A percentile compares a stretch with the other conserved stretches of the same genome.
These are phyloP conservation scores for Drepana arcuata DNA, from an alignment of 1,140 invertebrate species.

Conservation along the genomic window DNA sequence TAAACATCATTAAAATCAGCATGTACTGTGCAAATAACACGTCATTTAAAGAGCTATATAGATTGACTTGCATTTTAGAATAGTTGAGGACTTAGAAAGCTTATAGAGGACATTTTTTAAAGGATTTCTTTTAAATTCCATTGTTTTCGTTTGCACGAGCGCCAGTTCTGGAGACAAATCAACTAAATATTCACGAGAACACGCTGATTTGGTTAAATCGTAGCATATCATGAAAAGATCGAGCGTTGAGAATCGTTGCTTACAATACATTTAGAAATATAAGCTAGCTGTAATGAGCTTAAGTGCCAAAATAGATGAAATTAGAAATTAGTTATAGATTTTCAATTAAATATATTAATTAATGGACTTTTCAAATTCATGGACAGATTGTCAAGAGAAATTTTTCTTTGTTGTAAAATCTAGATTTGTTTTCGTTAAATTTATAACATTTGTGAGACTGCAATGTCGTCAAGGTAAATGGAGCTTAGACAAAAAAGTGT, in stretches of 20 bases:
- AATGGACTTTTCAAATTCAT: too few species aligned
- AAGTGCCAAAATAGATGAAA: slow-evolving; percentile 7
- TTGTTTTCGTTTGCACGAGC: slow-evolving; percentile 33
- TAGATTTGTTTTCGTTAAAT: too few species aligned
- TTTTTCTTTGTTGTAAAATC: too few species aligned
- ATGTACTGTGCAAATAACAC: slow-evolving; percentile 30
- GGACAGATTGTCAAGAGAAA: too few species aligned
- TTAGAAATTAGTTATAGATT: slow-evolving; percentile 15
- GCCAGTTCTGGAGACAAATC: slow-evolving; percentile 13
- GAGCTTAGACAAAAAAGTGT: not conserved
- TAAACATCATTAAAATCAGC: slow-evolving; percentile 13
- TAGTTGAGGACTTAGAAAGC: slow-evolving; percentile 32
- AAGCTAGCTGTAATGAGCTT: slow-evolving; percentile 25
- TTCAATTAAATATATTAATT: not conserved
- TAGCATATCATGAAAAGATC: slow-evolving; percentile 9
- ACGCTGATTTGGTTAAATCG: slow-evolving; percentile 13
- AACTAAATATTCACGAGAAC: slow-evolving; percentile 29
- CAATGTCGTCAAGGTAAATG: slow-evolving; percentile 1
- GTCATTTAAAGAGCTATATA: slow-evolving; percentile 23
- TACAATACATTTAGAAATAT: slow-evolving; percentile 12
- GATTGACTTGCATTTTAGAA: slow-evolving; percentile 32
- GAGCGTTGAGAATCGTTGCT: slow-evolving; percentile 19
- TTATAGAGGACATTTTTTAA: slow-evolving; percentile 29
- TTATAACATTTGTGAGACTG: too few species aligned
- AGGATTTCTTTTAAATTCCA: slow-evolving; percentile 14